Conservation (phyloP, 1,140 invertebrate species). For the Meloidogyne exigua region DNA sequence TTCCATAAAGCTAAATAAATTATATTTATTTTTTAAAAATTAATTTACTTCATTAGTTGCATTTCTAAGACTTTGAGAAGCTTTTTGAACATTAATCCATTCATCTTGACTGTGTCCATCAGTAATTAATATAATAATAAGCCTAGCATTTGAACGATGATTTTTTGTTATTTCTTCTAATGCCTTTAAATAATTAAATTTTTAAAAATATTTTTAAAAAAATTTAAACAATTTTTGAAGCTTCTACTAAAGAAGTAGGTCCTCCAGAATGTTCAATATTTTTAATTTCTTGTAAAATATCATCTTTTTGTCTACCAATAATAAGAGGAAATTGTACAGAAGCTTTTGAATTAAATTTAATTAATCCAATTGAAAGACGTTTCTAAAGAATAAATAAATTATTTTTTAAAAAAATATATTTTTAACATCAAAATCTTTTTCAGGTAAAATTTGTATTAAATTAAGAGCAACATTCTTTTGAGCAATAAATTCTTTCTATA, state of each 20-base stretch:
- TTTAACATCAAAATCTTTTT: slow-evolving; percentile 47
- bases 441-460: slow-evolving; percentile 50
- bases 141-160: slow-evolving; percentile 19
- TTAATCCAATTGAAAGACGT: slow-evolving; percentile 42
- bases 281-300: slow-evolving; percentile 51
- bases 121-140: slow-evolving; percentile 49
- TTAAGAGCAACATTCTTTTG: slow-evolving; percentile 58
- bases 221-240: slow-evolving; percentile 17
- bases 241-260: slow-evolving; percentile 45
- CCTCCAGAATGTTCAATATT: slow-evolving; percentile 37
- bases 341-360: slow-evolving; percentile 40
- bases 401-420: background rate
- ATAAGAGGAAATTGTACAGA: slow-evolving; percentile 37
- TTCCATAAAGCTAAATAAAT: slow-evolving; percentile 43
- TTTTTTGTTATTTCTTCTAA: slow-evolving; percentile 30
- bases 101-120: slow-evolving; percentile 56
- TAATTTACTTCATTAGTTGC: slow-evolving; percentile 31
- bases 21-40: slow-evolving; percentile 3
- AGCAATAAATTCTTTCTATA: slow-evolving; percentile 49
- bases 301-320: slow-evolving; percentile 27
- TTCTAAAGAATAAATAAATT: slow-evolving; percentile 27
- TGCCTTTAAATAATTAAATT: slow-evolving; percentile 16
- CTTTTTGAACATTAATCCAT: slow-evolving; percentile 42
- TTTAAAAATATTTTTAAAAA: background rate
- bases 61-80: slow-evolving; percentile 38